A percentile compares a stretch with the other conserved stretches of the same genome.
Evolutionary conservation across 2,797 vertebrate genomes (phyloP).

Genomic region (Danio kyathit): DNA sequence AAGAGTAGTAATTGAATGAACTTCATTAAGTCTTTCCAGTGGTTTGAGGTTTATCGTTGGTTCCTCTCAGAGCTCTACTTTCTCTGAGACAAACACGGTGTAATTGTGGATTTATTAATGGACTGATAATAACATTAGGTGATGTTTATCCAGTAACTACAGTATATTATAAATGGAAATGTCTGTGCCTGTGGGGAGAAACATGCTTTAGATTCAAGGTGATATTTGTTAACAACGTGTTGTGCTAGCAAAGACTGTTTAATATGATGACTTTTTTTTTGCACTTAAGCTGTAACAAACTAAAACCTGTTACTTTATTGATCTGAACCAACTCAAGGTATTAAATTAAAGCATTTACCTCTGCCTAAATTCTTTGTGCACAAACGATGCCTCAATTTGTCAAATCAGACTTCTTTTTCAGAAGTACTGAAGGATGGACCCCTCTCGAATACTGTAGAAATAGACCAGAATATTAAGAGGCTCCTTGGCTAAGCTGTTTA

Average conservation of each 20-base stretch:
- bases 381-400: background rate
- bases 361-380: background rate
- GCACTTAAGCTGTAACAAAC: background rate
- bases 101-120: background rate
- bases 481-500: too few relatives aligned
- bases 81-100: conserved; percentile 22
- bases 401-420: too few relatives aligned
- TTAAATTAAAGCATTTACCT: background rate
- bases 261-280: background rate
- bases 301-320: background rate
- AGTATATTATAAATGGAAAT: background rate
- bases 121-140: background rate
- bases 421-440: too few relatives aligned
- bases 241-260: background rate
- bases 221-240: background rate
- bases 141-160: background rate
- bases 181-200: background rate
- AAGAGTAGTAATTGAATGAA: conserved; percentile 23
- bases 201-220: background rate
- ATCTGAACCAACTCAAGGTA: background rate
- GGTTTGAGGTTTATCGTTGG: background rate
- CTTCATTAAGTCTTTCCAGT: conserved; percentile 22
- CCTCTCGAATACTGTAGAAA: too few relatives aligned
- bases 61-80: background rate
- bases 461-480: too few relatives aligned